Base-by-base conservation (phyloP, 2,797 vertebrate genomes). In the Masticophis lateralis region DNA sequence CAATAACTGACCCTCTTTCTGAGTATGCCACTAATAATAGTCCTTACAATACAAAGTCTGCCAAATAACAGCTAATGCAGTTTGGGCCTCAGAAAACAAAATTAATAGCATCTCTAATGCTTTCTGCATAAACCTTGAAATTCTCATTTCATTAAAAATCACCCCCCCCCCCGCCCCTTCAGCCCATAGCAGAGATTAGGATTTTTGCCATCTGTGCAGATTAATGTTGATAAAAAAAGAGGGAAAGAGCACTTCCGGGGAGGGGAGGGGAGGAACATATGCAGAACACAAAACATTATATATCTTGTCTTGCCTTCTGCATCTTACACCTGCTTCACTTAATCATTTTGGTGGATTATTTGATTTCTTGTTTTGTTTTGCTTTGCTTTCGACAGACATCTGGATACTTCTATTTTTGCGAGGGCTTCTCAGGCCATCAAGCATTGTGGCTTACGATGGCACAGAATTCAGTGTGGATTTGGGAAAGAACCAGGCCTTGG, bases 131-230 rank as follows among this genome's bases (percentile, higher is more conserved):
- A 98, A 98, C 97, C 97, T 97, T 97, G 97, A 97, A 98, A 98
- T 97, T 98, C 96, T 96, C 96, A 97, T 98, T 98, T 98, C 98
- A 98, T 98, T 98, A 98, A 98, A 98, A 98, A 98, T 97, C 97
- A 1, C 97, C 94, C 87, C 20, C 90, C 91, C 97, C 13, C 97
- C 94, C 66, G 0, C 90, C 91, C 97, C 96, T 97, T 96, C 97
- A 98, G 97, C 98, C 98, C 98, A 97, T 97, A 97, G 96, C 95
- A 95, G 97, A 98, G 98, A 98, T 98, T 98, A 98, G 97, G 96
- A 94, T 96, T 96, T 97, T 96, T 96, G 96, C 98, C 98, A 98
- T 98, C 98, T 98, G 98, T 98, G 97, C 95, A 87, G 98, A 98
- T 98, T 98, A 98, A 97, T 97, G 98, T 97, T 98, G 97, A 96